These are phyloP conservation scores for Oreochromis spilurus DNA, from an alignment of 2,113 vertebrate genomes.

Conservation along the genomic window DNA sequence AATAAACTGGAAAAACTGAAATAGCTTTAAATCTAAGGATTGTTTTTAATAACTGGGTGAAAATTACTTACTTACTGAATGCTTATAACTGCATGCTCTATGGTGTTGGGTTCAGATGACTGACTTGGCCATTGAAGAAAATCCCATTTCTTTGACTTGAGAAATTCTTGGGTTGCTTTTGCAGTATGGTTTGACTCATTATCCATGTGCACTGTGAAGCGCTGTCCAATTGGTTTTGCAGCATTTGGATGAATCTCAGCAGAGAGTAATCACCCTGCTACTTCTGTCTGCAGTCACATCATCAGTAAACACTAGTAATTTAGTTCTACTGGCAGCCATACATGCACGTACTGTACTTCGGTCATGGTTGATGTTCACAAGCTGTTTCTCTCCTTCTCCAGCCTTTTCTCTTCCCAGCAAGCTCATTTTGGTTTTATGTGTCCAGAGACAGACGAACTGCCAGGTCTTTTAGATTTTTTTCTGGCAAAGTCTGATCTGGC, in stretches of 20 bases:
- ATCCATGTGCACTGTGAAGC: background rate
- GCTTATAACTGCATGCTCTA: background rate
- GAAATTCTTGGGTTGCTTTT: background rate
- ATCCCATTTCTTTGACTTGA: background rate
- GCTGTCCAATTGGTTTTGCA: background rate
- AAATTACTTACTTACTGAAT: background rate
- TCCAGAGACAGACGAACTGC: background rate
- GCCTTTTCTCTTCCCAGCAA: background rate
- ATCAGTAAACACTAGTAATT: background rate
- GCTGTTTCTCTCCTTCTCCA: background rate
- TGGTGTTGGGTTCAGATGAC: background rate
- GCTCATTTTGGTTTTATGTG: background rate
- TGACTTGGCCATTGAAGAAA: background rate
- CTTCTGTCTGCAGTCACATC: background rate
- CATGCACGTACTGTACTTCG: background rate
- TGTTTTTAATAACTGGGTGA: background rate
- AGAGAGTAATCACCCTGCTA: background rate
- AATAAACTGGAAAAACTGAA: background rate
- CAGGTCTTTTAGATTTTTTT: background rate
- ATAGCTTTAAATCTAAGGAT: background rate
- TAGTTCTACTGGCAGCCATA: background rate
- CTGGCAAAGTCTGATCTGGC: background rate
- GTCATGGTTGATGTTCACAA: background rate
- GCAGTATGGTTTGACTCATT: background rate
- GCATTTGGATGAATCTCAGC: background rate